Percentiles rank a stretch among this genome's conserved stretches.
phyloP scores from a whole-genome alignment of 2,797 vertebrate species.

The Hippopotamyrus pictus region DNA sequence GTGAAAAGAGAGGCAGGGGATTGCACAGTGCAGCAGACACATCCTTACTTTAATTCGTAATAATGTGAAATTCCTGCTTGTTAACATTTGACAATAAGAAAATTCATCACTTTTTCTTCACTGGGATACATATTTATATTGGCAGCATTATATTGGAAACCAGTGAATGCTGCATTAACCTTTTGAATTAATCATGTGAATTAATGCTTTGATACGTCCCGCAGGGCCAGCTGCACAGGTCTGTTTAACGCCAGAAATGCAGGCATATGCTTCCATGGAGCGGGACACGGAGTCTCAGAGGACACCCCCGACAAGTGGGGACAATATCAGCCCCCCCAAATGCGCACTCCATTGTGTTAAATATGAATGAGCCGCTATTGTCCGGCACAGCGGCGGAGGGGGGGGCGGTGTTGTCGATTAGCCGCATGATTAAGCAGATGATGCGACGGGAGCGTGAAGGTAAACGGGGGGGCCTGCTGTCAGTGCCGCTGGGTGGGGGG shows the following conservation, averaged over 20 bases:
- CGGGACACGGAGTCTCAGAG: constrained; percentile 58
- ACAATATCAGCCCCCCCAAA: constrained; percentile 60
- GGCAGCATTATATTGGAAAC: constrained; percentile 60
- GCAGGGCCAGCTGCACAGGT: constrained; percentile 76
- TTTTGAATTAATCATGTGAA: constrained; percentile 75
- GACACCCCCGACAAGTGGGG: constrained; percentile 75
- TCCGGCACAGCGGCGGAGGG: constrained; percentile 62
- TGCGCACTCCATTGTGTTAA: constrained; percentile 90
- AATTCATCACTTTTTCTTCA: constrained; percentile 59
- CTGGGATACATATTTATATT: constrained; percentile 69
- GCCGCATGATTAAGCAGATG: constrained; percentile 96
- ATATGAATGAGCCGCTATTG: constrained; percentile 88
- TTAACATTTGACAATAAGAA: constrained; percentile 58
- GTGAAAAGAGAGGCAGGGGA: not conserved
- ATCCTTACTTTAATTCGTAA: not conserved
- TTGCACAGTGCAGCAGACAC: not conserved
- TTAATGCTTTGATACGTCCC: constrained; percentile 59
- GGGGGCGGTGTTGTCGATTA: constrained; percentile 77
- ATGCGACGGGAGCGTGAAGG: constrained; percentile 80
- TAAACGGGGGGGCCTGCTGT: constrained; percentile 95
- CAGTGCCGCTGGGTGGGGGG: constrained; percentile 62
- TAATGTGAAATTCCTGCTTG: not conserved
- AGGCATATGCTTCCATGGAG: constrained; percentile 83
- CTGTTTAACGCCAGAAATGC: constrained; percentile 69
- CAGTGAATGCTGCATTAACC: constrained; percentile 63